Base-by-base conservation (phyloP, 2,113 vertebrate genomes). In the Sorex fumeus region DNA sequence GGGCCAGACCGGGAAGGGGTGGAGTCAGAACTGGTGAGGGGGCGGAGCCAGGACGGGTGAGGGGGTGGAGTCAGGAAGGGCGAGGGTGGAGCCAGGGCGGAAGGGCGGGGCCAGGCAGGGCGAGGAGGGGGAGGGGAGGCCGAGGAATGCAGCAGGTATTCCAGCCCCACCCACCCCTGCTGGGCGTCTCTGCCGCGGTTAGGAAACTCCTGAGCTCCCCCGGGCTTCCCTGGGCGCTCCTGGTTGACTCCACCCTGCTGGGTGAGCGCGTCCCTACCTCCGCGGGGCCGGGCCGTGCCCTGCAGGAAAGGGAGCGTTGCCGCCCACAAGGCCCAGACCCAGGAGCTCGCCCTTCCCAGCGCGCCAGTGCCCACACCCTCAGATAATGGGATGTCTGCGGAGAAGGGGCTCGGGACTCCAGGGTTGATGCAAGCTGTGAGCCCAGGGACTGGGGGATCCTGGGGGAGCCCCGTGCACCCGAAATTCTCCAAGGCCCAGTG, bases 131-230 rank as follows among this genome's bases (percentile, higher is more conserved):
- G 28, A 15, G 45, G 36, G 15, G 8, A 19, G 23, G 27, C 72
- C 30, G 23, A 93, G 60, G 94, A 94, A 95, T 90, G 94, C 88
- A 60, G 94, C 87, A 91, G 91, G 84, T 79, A n/a, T 70, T 69
- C 28, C 85, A 69, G 90, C 90, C 78, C 91, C 94, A 66, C 28
- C 27, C 64, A 66, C 28, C 27, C 64, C 27, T 30, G 28, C 64
- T 60, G 21, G 53, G 18, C 21, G 5, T 4, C 57, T 60, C 64
- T 28, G 47, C 47, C 40, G 40, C 40, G 40, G 69, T 21, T 21
- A 7, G 72, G 71, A 92, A 78, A 75, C 83, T 83, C 60, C 30
- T 23, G 87, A 75, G 50, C 71, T 76, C 21, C 28, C 8, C 67
- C 62, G 71, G 53, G 90, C 50, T 77, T 78, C 43, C 50, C 3